Evolutionary conservation across 2,113 vertebrate species (phyloP), one percentile per base, ranked within the genome.

Genomic region (Blennius ocellaris): DNA sequence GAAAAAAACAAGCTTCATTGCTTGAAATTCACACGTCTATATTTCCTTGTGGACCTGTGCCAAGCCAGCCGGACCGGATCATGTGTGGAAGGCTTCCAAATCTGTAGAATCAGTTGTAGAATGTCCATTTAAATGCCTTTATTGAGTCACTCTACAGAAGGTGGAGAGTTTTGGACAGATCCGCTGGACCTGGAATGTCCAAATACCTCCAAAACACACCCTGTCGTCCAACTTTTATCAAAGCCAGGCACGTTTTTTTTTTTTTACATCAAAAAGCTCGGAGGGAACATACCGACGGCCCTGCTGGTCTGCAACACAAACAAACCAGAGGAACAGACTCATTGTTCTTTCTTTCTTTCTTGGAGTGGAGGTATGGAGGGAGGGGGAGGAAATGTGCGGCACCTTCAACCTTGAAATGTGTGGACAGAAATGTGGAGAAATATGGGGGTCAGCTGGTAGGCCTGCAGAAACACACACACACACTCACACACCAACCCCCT

Each of bases 361-460:
- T 56, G 68, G 2, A 0, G 41, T 47, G 53, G 21, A 30, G 21
- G 15, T 21, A 2, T 1, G 6, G 43, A 65, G n/a, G 11, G 6
- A 47, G 12, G 9, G 3, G 11, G 12, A 7, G 3, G 11, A 21
- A 51, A 39, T 58, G 36, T 39, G n/a, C 17, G 7, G 7, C 2
- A 47, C 9, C 12, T 47, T 7, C 7, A 12, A 39, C 37, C 6
- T 45, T 16, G 37, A 68, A 52, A 45, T 58, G 53, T 50, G 47
- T 3, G 10, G 39, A 59, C 40, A 60, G 15, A 5, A 41, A 15
- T 47, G 15, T 11, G 63, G 45, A 69, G 44, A 64, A 80, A 64
- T 62, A 45, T 78, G 71, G 56, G 62, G 43, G 70, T 81, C 74
- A 78, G 69, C 78, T 90, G 82, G 76, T 47, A 5, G 60, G 69